Evolutionary conservation across 2,113 vertebrate genomes (phyloP), one percentile per base, ranked within the genome.

Genomic region (Halichoeres trimaculatus): DNA sequence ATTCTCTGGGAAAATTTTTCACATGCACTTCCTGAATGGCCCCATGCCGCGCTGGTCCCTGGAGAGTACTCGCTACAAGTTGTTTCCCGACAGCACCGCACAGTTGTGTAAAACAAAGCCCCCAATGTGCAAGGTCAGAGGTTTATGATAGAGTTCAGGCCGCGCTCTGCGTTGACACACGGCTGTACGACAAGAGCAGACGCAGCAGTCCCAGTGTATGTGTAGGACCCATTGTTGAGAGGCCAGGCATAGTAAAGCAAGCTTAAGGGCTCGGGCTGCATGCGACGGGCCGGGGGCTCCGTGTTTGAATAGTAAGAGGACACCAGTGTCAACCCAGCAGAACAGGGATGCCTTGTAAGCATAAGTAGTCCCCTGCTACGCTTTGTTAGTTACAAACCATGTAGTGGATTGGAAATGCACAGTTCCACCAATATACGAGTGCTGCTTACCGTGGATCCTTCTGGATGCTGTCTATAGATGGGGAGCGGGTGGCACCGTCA

Each of bases 381-480:
- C 36, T 52, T 50, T 9, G 3, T 34, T 55, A 24, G 57, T 24
- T 26, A 58, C 20, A 48, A 55, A 66, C 54, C 53, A 58, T 55
- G 9, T 23, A n/a, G 11, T 58, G 36, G 34, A 67, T 40, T 35
- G 22, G 14, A 45, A 45, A 48, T 8, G 45, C 8, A 48, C 4
- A 19, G 9, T 23, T 22, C 6, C 5, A 13, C 4, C 51, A 22
- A 52, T 43, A 26, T 34, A 19, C 56, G 34, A 35, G 11, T 1
- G 2, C 9, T 10, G 1, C 70, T 90, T 94, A 95, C 98, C 97
- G 98, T 82, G 97, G 97, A 89, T 99, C 97, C 40, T 99, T 99
- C 89, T 99, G 98, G 67, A 99, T 99, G 93, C 97, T 98, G 94
- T 99, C 97, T 81, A 98, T 95, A 47, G 98, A 99, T 0, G 97